phyloP scores from a whole-genome alignment of 2,797 vertebrate genomes.

The Tolypeutes matacus region DNA sequence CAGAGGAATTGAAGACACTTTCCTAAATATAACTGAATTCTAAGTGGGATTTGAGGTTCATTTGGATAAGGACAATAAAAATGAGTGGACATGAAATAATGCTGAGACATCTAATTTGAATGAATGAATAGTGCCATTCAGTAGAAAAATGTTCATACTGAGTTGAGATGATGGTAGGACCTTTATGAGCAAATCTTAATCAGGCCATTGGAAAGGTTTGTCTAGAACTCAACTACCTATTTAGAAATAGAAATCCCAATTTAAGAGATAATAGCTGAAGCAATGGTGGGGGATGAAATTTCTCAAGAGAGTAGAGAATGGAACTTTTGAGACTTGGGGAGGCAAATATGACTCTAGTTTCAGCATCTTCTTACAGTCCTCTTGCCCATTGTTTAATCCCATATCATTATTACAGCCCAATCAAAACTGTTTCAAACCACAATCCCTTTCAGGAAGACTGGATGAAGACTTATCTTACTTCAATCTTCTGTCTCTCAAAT shows the following conservation, averaged over 20 bases:
- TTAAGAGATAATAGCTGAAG: background rate
- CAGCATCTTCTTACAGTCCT: background rate
- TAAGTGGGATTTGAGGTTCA: background rate
- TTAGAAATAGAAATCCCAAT: background rate
- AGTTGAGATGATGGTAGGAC: background rate
- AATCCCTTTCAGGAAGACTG: background rate
- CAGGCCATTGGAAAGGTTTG: background rate
- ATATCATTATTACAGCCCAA: background rate
- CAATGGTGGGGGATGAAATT: background rate
- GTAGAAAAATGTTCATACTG: background rate
- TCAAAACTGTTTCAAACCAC: background rate
- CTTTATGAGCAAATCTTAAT: background rate
- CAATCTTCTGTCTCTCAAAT: background rate
- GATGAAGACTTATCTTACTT: background rate
- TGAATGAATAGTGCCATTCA: background rate
- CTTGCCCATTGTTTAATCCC: background rate
- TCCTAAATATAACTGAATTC: background rate
- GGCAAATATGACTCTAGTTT: background rate
- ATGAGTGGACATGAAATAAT: background rate
- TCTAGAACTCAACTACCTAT: constrained; percentile 19
- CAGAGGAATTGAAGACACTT: background rate
- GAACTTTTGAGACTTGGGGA: background rate
- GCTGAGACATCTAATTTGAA: constrained; percentile 13
- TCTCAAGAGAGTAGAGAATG: background rate
- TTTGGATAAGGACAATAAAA: background rate